Base-by-base conservation (phyloP, 2,797 vertebrate species). In the Dryobates pubescens region DNA sequence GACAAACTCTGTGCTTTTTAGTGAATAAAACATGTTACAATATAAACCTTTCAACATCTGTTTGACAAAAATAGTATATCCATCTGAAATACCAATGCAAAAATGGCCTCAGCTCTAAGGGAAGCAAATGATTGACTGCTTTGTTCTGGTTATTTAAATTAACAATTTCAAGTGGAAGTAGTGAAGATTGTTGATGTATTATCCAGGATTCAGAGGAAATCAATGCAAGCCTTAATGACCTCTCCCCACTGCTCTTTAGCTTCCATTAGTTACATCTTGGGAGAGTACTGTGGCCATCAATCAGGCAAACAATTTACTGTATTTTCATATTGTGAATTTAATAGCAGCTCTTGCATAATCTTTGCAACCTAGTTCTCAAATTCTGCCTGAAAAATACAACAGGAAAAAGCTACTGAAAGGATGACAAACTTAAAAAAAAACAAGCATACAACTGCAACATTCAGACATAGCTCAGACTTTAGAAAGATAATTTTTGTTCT, bases 261-360 rank as follows among this genome's bases (percentile, higher is more conserved):
- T 85, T 91, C 45, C 18, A 57, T 92, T 91, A 95, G 88, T 94
- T 91, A 92, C 74, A 82, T 94, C 88, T 84, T 86, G 36, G 34
- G 77, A 88, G 36, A 86, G 49, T 43, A 43, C 27, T 77, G 36
- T 79, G 64, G 13, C 41, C 83, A 93, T 95, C 77, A 82, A 74
- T 92, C 89, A 86, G 27, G 41, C 49, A 86, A 90, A 87, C 36
- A 87, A 84, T 92, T 76, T 54, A 22, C 41, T 89, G 90, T 92
- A 83, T 94, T 92, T 95, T 95, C 86, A 56, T 80, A 59, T 74
- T 68, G 64, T 88, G 64, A 86, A 86, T 68, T 77, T 92, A 77
- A 56, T 88, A 68, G 80, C 19, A 79, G 65, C 6, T 58, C 61
- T 56, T 82, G 51, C 74, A 36, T 54, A 88, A 91, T 93, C 68